Conservation (phyloP, 1,140 invertebrate genomes). For the Drosophila obscura region DNA sequence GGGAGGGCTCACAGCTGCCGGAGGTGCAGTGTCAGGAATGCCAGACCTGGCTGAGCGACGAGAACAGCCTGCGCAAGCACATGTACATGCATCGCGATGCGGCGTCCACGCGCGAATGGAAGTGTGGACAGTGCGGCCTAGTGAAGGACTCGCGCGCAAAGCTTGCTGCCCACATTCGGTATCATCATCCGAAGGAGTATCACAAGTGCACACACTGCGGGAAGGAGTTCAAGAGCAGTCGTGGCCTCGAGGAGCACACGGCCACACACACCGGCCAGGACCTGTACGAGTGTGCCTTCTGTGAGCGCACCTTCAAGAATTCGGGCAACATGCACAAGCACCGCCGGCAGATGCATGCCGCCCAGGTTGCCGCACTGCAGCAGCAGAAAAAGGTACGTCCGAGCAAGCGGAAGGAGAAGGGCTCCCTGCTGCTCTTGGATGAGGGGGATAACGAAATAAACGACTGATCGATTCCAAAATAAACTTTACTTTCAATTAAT, state of each 20-base stretch:
- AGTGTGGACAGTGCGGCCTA: conserved; percentile 54
- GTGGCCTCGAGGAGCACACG: conserved; percentile 61
- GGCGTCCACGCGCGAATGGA: conserved; percentile 42
- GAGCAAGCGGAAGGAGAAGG: conserved; percentile 44
- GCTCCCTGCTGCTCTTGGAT: conserved; percentile 18
- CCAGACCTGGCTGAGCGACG: conserved; percentile 46
- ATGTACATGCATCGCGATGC: conserved; percentile 56
- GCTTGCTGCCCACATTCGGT: conserved; percentile 48
- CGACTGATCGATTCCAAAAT: conserved; percentile 31
- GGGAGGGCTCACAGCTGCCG: conserved; percentile 52
- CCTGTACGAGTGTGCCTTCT: conserved; percentile 68
- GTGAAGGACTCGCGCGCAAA: conserved; percentile 37
- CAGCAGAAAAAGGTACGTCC: conserved; percentile 45
- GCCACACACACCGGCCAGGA: conserved; percentile 64
- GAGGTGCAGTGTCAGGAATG: conserved; percentile 52
- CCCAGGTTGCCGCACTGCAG: conserved; percentile 52
- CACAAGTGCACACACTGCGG: conserved; percentile 58
- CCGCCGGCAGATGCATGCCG: conserved; percentile 58
- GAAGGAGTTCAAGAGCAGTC: conserved; percentile 58
- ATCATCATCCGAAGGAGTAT: conserved; percentile 54
- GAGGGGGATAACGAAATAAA: conserved; percentile 8
- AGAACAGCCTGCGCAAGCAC: conserved; percentile 57
- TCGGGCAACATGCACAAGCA: conserved; percentile 70
- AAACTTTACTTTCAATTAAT: too few species aligned
- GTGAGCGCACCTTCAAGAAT: conserved; percentile 63